phyloP scores from a whole-genome alignment of 1,140 invertebrate species.

The Tetramorium simillimum region DNA sequence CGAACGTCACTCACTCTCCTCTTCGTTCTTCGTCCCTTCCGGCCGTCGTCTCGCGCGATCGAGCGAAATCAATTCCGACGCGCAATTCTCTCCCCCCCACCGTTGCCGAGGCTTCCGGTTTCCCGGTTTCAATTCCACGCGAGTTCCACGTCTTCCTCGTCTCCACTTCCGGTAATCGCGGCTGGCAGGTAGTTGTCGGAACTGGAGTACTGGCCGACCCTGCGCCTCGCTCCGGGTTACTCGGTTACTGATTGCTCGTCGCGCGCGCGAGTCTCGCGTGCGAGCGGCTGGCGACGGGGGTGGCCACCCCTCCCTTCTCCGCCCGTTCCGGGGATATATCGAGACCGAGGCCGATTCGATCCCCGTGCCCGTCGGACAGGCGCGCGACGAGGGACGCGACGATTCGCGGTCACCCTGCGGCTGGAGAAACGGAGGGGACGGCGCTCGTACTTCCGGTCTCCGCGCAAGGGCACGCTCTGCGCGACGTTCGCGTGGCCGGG shows the following conservation, averaged over 20 bases:
- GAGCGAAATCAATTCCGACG: not conserved
- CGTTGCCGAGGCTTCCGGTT: not conserved
- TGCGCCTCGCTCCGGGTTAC: not conserved
- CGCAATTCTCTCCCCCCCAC: not conserved
- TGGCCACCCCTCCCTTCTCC: not conserved
- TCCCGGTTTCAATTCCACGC: not conserved
- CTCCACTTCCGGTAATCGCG: no score
- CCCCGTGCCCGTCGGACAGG: conserved; percentile 5
- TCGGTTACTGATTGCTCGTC: not conserved
- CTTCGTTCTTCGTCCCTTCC: not conserved
- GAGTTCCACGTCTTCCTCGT: not conserved
- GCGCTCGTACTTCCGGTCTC: conserved; percentile 16
- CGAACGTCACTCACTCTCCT: conserved; percentile 27
- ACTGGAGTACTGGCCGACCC: no score
- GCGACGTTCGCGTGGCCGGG: conserved; percentile 14
- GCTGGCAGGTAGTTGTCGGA: no score
- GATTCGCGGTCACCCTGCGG: conserved; percentile 3
- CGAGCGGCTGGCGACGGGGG: not conserved
- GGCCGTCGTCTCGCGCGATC: not conserved
- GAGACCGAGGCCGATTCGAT: conserved; percentile 14
- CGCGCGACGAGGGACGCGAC: not conserved
- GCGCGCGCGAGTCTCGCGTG: conserved; percentile 22
- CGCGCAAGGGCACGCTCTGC: conserved; percentile 29
- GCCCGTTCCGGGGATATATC: not conserved
- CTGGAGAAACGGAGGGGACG: not conserved